Conservation (phyloP, 2,888 invertebrate genomes). For the Caradrina kadenii region DNA sequence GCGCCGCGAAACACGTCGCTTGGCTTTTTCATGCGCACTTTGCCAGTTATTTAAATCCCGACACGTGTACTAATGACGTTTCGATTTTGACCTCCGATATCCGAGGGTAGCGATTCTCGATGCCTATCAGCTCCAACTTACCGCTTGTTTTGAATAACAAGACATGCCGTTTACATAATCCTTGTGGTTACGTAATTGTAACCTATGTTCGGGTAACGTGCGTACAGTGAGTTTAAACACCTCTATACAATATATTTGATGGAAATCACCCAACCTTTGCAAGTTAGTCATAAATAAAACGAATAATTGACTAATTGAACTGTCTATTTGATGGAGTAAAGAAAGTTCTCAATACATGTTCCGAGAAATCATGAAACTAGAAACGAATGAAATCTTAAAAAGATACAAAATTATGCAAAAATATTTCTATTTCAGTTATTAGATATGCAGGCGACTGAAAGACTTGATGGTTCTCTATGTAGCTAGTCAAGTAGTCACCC, state of each 20-base stretch:
- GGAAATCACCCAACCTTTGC: constrained; percentile 15
- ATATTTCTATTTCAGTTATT: constrained; percentile 15
- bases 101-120: constrained; percentile 58
- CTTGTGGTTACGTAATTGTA: constrained; percentile 57
- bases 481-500: neutral
- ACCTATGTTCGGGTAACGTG: constrained; percentile 37
- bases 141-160: constrained; percentile 64
- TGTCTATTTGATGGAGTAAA: neutral
- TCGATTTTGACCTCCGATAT: constrained; percentile 78
- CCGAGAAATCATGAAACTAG: constrained; percentile 11
- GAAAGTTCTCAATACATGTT: constrained; percentile 9
- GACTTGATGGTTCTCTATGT: neutral
- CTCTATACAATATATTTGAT: constrained; percentile 24
- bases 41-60: constrained; percentile 74
- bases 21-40: constrained; percentile 75
- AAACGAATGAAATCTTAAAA: constrained; percentile 15
- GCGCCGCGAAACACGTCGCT: constrained; percentile 84
- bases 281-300: constrained; percentile 18
- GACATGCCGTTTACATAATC: constrained; percentile 60
- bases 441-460: neutral
- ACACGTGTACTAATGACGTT: constrained; percentile 80
- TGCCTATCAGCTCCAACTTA: constrained; percentile 58
- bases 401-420: constrained; percentile 1
- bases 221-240: constrained; percentile 34
- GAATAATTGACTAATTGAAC: constrained; percentile 7